Evolutionary conservation across 2,113 vertebrate species (phyloP).

Genomic region (Galeopterus variegatus): DNA sequence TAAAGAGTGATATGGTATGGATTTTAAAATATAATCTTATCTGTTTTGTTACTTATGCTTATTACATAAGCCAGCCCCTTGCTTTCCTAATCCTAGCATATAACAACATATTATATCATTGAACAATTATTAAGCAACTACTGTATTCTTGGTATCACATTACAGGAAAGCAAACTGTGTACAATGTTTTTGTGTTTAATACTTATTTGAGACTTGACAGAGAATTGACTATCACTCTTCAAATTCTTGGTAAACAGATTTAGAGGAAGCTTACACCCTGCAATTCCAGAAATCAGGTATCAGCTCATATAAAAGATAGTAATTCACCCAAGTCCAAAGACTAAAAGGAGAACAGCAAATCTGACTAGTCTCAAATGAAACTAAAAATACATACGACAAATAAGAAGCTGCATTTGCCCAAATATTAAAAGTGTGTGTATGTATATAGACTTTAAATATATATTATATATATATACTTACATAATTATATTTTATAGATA

Average conservation of each 20-base stretch:
- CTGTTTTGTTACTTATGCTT: background rate
- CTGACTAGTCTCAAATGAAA: background rate
- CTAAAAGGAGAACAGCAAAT: background rate
- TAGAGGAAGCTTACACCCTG: background rate
- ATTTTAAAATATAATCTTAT: background rate
- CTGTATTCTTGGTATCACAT: background rate
- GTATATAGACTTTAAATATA: background rate
- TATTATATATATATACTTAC: background rate
- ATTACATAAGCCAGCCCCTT: background rate
- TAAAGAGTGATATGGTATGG: slow-evolving; percentile 92
- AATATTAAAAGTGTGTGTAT: background rate
- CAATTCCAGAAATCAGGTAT: background rate
- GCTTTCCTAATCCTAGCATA: background rate
- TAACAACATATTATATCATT: background rate
- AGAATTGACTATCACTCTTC: background rate
- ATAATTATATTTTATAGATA: background rate
- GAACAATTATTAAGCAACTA: background rate
- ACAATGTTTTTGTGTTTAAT: background rate
- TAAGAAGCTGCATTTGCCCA: background rate
- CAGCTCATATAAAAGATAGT: background rate
- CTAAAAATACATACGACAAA: background rate
- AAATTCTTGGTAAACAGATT: slow-evolving; percentile 18
- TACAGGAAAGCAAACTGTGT: background rate
- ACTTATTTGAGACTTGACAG: background rate
- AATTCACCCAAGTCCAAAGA: background rate